These are phyloP conservation scores for Ctenosaura bakeri DNA, from an alignment of 2,797 vertebrate species.

Conservation along the genomic window DNA sequence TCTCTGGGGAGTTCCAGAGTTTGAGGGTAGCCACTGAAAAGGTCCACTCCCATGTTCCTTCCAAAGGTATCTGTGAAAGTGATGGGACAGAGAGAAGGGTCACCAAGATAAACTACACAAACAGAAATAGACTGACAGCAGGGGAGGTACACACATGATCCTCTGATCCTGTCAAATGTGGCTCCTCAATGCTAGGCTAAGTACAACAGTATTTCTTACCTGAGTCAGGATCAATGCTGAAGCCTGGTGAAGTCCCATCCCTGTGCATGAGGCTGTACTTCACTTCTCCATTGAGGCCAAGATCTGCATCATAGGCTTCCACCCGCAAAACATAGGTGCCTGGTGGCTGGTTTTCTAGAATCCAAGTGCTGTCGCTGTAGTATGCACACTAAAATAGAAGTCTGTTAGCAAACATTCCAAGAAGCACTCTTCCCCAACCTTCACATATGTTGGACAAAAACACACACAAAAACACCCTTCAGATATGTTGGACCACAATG, in stretches of 20 bases:
- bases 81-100: too few relatives aligned
- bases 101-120: too few relatives aligned
- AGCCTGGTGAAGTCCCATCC: constrained; percentile 84
- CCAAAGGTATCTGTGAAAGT: too few relatives aligned
- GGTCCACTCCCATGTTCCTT: too few relatives aligned
- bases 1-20: too few relatives aligned
- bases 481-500: too few relatives aligned
- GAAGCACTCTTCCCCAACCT: background rate
- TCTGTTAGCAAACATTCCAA: constrained; percentile 32
- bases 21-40: too few relatives aligned
- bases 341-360: constrained; percentile 89
- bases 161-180: background rate
- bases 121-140: background rate
- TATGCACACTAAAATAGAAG: constrained; percentile 84
- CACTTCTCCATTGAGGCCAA: constrained; percentile 89
- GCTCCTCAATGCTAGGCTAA: too few relatives aligned
- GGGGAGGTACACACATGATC: background rate
- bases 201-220: constrained; percentile 74
- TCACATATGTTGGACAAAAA: too few relatives aligned
- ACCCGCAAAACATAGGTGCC: constrained; percentile 86
- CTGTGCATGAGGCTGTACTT: constrained; percentile 90
- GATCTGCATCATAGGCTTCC: constrained; percentile 88
- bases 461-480: too few relatives aligned
- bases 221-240: constrained; percentile 86
- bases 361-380: constrained; percentile 86